Evolutionary conservation across 1,140 invertebrate genomes (phyloP).

Genomic region (Araneus ventricosus): DNA sequence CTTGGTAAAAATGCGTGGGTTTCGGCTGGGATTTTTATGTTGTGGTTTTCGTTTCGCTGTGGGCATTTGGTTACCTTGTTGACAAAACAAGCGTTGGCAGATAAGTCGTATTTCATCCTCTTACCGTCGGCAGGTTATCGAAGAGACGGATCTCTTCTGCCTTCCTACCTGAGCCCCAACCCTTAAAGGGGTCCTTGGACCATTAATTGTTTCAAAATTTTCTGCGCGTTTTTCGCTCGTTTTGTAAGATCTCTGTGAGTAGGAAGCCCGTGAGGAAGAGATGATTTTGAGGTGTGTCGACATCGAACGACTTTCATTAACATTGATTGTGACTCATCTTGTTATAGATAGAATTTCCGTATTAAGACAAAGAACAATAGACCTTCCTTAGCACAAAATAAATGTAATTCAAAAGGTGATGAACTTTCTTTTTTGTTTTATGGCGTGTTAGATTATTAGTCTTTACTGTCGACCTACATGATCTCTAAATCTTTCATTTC

Average conservation of each 20-base stretch:
- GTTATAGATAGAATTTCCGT: too few relatives aligned
- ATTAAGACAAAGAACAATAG: too few relatives aligned
- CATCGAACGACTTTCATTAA: background rate
- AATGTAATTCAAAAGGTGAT: too few relatives aligned
- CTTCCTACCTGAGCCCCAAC: background rate
- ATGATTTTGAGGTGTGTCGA: background rate
- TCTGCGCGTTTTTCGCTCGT: background rate
- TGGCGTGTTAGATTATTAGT: too few relatives aligned
- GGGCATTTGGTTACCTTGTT: constrained; percentile 59
- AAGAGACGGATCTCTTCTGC: background rate
- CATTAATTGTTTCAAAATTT: constrained; percentile 32
- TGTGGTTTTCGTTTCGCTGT: constrained; percentile 49
- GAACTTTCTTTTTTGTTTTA: too few relatives aligned
- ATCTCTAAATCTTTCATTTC: too few relatives aligned
- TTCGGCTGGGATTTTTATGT: background rate
- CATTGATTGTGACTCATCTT: background rate
- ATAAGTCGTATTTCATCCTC: constrained; percentile 41
- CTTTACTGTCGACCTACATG: too few relatives aligned
- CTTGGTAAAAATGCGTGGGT: background rate
- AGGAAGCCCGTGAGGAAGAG: background rate
- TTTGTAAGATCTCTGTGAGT: background rate
- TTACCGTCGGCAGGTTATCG: background rate
- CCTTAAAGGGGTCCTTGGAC: background rate
- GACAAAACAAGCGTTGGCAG: constrained; percentile 42
- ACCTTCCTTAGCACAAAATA: too few relatives aligned